Evolutionary conservation across 2,888 invertebrate genomes (phyloP), one percentile per base, ranked within the genome.

Genomic region (Rotaria socialis): DNA sequence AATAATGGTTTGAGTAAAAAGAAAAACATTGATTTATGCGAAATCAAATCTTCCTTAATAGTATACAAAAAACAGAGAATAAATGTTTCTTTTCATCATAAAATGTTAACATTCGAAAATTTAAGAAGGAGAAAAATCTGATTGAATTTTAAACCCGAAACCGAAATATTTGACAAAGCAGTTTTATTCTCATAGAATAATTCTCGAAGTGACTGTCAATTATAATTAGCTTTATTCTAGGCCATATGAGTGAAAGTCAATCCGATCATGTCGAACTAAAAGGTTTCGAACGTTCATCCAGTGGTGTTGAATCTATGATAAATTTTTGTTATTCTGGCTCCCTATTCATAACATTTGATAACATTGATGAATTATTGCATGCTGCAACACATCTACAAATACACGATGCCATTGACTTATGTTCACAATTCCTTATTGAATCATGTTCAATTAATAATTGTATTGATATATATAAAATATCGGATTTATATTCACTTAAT

Each of bases 351-450:
- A 47, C 80, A 80, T 80, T 80, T 47, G 47, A 80, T 10, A 80
- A 80, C 47, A 80, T 80, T n/a, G n/a, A 47, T 24, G 80, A 80
- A 47, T 43, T 80, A 80, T 80, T 80, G 47, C 80, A 80, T 80
- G 80, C 80, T 47, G 80, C 80, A 47, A 80, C 80, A 47, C 80
- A 80, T 80, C n/a, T 80, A 80, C 80, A 80, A 80, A 80, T 80
- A 43, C 6, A 4, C 2, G 80, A 80, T 43, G 80, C 80, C 11
- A 80, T 80, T 6, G 22, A 80, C 24, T 80, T 80, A 80, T 80
- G 80, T 80, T 80, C 47, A 47, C 43, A 80, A 80, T 80, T 43
- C 47, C 80, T 80, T 10, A 43, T 80, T 24, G 47, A 43, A 80
- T 80, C 80, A 24, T 80, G 43, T n/a, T 11, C 80, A 80, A 80